These are phyloP conservation scores for Symphodus melops DNA, from an alignment of 2,113 vertebrate species.

Conservation along the genomic window DNA sequence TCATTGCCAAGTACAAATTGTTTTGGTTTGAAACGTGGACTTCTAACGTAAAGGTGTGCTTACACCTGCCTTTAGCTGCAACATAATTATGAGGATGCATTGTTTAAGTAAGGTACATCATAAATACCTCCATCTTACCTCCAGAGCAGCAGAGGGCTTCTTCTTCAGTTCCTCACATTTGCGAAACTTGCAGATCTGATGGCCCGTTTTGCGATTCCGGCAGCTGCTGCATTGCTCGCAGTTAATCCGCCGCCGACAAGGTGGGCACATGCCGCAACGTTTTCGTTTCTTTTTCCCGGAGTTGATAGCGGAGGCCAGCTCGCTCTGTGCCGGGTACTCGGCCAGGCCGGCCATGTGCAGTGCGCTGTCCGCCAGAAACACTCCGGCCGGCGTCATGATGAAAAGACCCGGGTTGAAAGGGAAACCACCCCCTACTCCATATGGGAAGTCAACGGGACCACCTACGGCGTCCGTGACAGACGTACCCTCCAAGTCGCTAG, in stretches of 20 bases:
- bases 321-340: conserved; percentile 97
- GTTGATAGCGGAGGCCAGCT: conserved; percentile 97
- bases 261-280: conserved; percentile 98
- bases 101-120: not conserved
- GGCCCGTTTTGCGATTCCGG: conserved; percentile 99
- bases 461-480: conserved; percentile 92
- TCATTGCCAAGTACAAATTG: too few relatives aligned
- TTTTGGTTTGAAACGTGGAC: not conserved
- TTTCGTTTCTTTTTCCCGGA: conserved; percentile 99
- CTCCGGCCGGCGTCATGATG: conserved; percentile 98
- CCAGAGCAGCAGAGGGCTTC: conserved; percentile 98
- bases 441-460: conserved; percentile 95
- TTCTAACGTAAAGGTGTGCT: not conserved
- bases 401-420: conserved; percentile 99
- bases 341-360: conserved; percentile 98
- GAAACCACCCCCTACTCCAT: conserved; percentile 93
- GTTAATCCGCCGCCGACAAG: conserved; percentile 98
- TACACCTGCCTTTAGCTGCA: not conserved
- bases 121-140: conserved; percentile 87
- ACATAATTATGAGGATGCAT: not conserved
- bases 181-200: conserved; percentile 99
- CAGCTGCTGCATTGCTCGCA: conserved; percentile 99
- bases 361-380: conserved; percentile 97
- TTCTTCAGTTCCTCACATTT: conserved; percentile 99
- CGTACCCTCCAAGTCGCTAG: conserved; percentile 94